Percentiles rank a stretch among this genome's conserved stretches.
phyloP scores from a whole-genome alignment of 2,113 vertebrate species.

The Percopsis transmontana region DNA sequence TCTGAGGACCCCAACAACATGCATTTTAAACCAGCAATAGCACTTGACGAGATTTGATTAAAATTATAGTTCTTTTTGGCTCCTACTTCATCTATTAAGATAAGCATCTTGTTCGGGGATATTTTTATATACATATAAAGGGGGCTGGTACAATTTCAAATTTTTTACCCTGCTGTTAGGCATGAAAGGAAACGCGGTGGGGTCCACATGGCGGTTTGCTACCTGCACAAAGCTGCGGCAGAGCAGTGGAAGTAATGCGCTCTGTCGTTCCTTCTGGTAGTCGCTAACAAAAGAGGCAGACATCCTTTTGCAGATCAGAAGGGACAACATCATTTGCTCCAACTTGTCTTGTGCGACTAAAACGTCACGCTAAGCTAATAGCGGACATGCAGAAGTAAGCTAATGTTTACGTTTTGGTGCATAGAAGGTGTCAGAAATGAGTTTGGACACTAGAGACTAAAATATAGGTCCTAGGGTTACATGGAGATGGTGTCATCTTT shows the following conservation, averaged over 20 bases:
- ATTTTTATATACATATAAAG: slow-evolving; percentile 70
- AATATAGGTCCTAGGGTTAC: too few relatives aligned
- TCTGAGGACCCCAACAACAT: slow-evolving; percentile 69
- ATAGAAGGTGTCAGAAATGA: too few relatives aligned
- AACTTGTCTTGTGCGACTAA: slow-evolving; percentile 24
- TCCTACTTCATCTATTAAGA: slow-evolving; percentile 79
- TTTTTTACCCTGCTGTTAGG: slow-evolving; percentile 66
- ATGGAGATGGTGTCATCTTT: too few relatives aligned
- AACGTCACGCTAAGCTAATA: slow-evolving; percentile 23
- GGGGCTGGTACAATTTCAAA: slow-evolving; percentile 62
- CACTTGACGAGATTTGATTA: slow-evolving; percentile 77
- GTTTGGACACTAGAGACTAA: too few relatives aligned
- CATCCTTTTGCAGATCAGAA: not conserved
- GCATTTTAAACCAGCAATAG: slow-evolving; percentile 75
- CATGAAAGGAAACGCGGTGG: slow-evolving; percentile 62
- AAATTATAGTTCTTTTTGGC: slow-evolving; percentile 77
- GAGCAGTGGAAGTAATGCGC: too few relatives aligned
- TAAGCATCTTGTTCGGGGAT: slow-evolving; percentile 70
- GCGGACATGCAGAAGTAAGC: slow-evolving; percentile 7
- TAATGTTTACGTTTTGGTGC: slow-evolving; percentile 22
- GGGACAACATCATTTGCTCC: slow-evolving; percentile 25
- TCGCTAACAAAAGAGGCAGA: slow-evolving; percentile 44
- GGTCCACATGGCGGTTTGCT: slow-evolving; percentile 50
- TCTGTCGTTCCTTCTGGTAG: not conserved
- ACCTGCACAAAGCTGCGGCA: slow-evolving; percentile 58